Conservation (phyloP, 1,140 invertebrate species). For the Matsumurasca onukii region DNA sequence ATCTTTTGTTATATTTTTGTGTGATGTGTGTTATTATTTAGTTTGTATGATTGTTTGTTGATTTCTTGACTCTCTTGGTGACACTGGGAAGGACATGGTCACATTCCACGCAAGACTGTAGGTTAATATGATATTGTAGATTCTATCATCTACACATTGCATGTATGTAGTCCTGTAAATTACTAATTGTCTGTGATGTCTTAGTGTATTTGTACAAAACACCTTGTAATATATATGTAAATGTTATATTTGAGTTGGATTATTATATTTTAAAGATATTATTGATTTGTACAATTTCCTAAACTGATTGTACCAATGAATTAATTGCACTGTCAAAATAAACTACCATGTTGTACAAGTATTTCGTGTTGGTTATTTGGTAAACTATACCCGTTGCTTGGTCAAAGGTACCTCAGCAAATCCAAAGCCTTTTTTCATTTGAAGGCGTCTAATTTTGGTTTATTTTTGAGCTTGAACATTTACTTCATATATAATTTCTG, state of each 20-base stretch:
- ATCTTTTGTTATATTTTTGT: no score
- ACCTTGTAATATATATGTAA: not conserved
- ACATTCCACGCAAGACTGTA: not conserved
- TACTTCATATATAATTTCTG: no score
- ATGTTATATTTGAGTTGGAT: slow-evolving; percentile 1
- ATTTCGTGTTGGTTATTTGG: not conserved
- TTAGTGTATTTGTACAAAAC: not conserved
- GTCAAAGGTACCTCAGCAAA: no score
- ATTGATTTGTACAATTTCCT: not conserved
- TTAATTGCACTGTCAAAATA: not conserved
- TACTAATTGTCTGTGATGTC: not conserved
- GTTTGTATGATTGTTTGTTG: no score
- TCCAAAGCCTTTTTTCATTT: no score
- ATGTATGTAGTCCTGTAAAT: not conserved
- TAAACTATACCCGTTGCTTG: no score
- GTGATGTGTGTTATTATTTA: no score
- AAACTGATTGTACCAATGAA: no score
- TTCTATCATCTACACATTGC: not conserved
- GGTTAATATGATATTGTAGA: not conserved
- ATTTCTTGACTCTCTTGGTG: no score
- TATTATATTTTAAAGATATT: not conserved
- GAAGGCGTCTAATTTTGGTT: no score
- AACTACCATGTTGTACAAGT: not conserved
- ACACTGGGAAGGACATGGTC: not conserved
- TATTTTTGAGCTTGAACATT: no score